Percentiles rank a stretch among this genome's conserved stretches.
These are phyloP conservation scores for Oncorhynchus gorbuscha DNA, from an alignment of 2,113 vertebrate species.

Conservation along the genomic window DNA sequence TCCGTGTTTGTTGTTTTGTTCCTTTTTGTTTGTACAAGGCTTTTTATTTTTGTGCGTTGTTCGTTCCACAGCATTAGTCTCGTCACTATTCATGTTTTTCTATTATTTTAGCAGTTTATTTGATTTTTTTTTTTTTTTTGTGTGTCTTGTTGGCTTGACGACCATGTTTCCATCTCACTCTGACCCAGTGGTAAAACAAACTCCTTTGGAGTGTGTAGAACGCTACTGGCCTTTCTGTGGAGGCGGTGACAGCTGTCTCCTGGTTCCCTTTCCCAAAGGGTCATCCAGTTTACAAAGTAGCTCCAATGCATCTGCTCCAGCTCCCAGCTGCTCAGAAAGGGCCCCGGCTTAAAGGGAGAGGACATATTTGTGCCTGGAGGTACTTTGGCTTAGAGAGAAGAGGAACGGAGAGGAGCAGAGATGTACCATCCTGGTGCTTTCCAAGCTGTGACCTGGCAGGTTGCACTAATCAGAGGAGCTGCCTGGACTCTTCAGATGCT, in stretches of 20 bases:
- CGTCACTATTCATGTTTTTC: not conserved
- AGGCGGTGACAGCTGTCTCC: not conserved
- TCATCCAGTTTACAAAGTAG: not conserved
- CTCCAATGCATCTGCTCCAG: conserved; percentile 9
- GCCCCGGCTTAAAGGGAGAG: not conserved
- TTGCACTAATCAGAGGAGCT: not conserved
- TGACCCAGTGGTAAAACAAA: not conserved
- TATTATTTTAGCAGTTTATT: not conserved
- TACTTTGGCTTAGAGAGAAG: not conserved
- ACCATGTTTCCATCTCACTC: not conserved
- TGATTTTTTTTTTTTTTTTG: not conserved
- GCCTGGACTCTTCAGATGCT: not conserved
- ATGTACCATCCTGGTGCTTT: not conserved
- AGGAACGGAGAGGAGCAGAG: not conserved
- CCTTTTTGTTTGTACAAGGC: not conserved
- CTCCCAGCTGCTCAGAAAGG: not conserved
- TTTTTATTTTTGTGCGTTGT: not conserved
- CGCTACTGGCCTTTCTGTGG: not conserved
- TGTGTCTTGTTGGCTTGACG: not conserved
- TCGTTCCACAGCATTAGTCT: not conserved
- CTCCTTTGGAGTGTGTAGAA: not conserved
- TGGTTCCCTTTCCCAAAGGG: not conserved
- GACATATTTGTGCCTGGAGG: not conserved
- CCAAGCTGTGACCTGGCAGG: not conserved
- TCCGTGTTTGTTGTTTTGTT: conserved; percentile 4